These are phyloP conservation scores for Drosophila kepulauana DNA, from an alignment of 1,140 invertebrate species.

Conservation along the genomic window DNA sequence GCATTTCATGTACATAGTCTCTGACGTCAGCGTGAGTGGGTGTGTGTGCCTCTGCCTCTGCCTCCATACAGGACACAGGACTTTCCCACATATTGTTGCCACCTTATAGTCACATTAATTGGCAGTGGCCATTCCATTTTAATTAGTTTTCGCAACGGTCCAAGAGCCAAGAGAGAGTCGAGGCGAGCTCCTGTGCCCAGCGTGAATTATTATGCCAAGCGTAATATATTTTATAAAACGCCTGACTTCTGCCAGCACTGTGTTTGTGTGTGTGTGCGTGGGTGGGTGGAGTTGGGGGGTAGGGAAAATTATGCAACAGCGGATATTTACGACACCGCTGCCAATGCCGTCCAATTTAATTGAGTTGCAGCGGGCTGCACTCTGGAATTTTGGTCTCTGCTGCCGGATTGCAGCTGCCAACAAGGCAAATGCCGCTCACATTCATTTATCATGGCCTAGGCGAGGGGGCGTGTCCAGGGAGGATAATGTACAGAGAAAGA, in stretches of 20 bases:
- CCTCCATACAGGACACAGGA: neutral
- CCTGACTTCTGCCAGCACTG: constrained; percentile 27
- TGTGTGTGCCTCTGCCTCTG: constrained; percentile 22
- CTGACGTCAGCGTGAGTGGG: constrained; percentile 33
- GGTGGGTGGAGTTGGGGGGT: constrained; percentile 5
- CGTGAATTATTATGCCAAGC: constrained; percentile 73
- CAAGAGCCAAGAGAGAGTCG: constrained; percentile 46
- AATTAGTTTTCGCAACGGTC: constrained; percentile 80
- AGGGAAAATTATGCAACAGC: constrained; percentile 68
- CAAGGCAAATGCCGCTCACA: constrained; percentile 1
- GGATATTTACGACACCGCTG: constrained; percentile 52
- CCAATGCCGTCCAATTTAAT: constrained; percentile 72
- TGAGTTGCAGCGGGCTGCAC: constrained; percentile 67
- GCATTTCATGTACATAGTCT: constrained; percentile 47
- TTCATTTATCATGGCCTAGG: constrained; percentile 31
- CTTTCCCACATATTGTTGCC: constrained; percentile 14
- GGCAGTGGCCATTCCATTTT: constrained; percentile 78
- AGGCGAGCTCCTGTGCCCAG: constrained; percentile 29
- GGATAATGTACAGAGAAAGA: neutral
- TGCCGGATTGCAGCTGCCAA: constrained; percentile 44
- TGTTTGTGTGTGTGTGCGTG: constrained; percentile 14
- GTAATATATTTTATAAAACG: constrained; percentile 76
- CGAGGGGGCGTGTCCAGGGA: neutral
- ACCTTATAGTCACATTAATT: constrained; percentile 71
- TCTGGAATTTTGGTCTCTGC: constrained; percentile 23